Evolutionary conservation across 92 coral and sea anemone species (phyloP), one percentile per base, ranked within the genome.

Genomic region (Chrysogorgia sp.): DNA sequence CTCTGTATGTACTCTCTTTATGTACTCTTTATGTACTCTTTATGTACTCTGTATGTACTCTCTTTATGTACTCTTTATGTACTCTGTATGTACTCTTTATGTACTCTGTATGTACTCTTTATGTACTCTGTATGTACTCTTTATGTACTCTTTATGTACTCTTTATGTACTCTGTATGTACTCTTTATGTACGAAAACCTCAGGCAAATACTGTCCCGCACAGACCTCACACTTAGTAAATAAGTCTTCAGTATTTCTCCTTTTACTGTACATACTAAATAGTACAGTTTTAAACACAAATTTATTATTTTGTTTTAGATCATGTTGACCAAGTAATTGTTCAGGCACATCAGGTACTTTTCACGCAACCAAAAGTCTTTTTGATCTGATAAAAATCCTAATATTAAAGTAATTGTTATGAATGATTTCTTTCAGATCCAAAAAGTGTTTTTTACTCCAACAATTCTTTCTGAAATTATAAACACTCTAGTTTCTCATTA

Each of bases 391-490:
- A 10, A 17, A 59, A 7, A 17, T 33, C 2, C 8, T 7, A 59
- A 6, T 7, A 23, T 10, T 10, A 7, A 59, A 28, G 40, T 59
- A 7, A 33, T 20, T 8, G 10, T 33, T 29, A 33, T 28, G 12
- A 7, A 4, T 28, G 10, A 17, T 33, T 59, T 59, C 12, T 33
- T 28, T 28, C n/a, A 93, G 97, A 76, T 88, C n/a, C 91, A 93
- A 70, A 93, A 82, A 87, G 76, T 93, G 2, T 93, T 93, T 70
- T 93, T 93, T 67, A 93, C 97, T 1, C 96, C 77, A 7, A 34
- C 92, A 1, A 86, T 91, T 14, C 77, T 93, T 75, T 78, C 90
- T 24, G 96, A 93, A 86, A 91, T 91, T 34, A 67, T 91, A 24
- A 84, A 83, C 20, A 85, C 87, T 26, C 88, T 93, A 24, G 91